Evolutionary conservation across 2,888 invertebrate genomes (phyloP).

Genomic region (Apoderus coryli): DNA sequence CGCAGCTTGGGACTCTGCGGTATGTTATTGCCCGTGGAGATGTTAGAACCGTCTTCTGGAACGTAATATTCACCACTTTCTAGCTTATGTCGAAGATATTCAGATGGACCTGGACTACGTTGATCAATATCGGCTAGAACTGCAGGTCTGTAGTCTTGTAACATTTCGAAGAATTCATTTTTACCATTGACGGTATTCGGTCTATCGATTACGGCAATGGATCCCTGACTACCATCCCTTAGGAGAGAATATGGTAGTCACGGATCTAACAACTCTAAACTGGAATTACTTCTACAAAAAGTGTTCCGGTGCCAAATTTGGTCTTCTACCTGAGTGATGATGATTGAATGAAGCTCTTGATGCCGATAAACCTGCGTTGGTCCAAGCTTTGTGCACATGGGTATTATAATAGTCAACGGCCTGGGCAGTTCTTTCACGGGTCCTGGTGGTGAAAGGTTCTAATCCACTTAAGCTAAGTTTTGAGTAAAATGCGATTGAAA

Average conservation of each 20-base stretch:
- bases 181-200: constrained; percentile 14
- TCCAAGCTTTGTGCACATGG: constrained; percentile 35
- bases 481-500: too few species aligned
- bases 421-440: constrained; percentile 34
- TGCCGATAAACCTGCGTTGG: constrained; percentile 32
- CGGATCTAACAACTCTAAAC: constrained; percentile 68
- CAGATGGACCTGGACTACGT: constrained; percentile 42
- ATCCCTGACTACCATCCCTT: constrained; percentile 85
- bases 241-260: too few species aligned
- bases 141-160: constrained; percentile 61
- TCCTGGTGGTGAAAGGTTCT: too few species aligned
- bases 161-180: constrained; percentile 67
- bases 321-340: constrained; percentile 21
- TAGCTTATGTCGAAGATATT: constrained; percentile 40
- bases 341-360: constrained; percentile 30
- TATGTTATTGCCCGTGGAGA: too few species aligned
- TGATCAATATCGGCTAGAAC: constrained; percentile 44
- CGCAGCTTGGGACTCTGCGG: constrained; percentile 58
- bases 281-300: constrained; percentile 89
- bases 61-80: constrained; percentile 23
- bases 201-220: constrained; percentile 55
- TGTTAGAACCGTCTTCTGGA: constrained; percentile 19
- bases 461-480: too few species aligned
- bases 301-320: too few species aligned
- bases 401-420: constrained; percentile 41